Conservation (phyloP, 2,888 invertebrate genomes). For the Ommatoiulus sabulosus region DNA sequence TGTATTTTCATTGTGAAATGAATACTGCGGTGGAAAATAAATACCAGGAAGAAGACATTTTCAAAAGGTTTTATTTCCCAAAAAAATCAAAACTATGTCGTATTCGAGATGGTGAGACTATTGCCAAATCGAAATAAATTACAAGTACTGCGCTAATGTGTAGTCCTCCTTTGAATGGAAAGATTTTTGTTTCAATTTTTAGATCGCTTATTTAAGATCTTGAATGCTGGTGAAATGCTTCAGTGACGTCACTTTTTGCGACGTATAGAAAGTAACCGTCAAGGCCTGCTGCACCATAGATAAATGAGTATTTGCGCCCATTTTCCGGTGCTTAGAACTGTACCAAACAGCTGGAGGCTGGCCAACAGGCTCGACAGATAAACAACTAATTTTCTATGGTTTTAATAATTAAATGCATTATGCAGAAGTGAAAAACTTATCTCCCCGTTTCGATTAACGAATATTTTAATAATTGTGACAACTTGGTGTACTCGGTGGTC, state of each 20-base stretch:
- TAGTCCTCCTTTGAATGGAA: background rate
- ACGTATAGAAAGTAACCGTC: background rate
- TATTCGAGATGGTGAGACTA: too few relatives aligned
- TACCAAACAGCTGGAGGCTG: background rate
- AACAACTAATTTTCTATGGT: background rate
- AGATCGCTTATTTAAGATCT: background rate
- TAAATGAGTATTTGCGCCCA: background rate
- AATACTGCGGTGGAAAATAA: too few relatives aligned
- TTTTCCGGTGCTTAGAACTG: background rate
- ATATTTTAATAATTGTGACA: background rate
- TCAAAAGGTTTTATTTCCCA: too few relatives aligned
- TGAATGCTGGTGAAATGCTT: background rate
- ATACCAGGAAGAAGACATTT: too few relatives aligned
- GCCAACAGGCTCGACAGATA: background rate
- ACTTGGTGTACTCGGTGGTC: background rate
- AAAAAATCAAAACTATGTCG: too few relatives aligned
- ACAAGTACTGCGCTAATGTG: background rate
- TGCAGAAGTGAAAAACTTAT: background rate
- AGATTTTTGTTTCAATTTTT: background rate
- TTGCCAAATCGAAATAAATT: too few relatives aligned
- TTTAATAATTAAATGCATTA: slow-evolving; percentile 16
- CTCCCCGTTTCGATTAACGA: background rate
- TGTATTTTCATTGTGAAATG: background rate
- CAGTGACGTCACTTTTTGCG: background rate
- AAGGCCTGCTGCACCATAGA: background rate